Base-by-base conservation (phyloP, 2,797 vertebrate genomes). In the Morus bassanus region DNA sequence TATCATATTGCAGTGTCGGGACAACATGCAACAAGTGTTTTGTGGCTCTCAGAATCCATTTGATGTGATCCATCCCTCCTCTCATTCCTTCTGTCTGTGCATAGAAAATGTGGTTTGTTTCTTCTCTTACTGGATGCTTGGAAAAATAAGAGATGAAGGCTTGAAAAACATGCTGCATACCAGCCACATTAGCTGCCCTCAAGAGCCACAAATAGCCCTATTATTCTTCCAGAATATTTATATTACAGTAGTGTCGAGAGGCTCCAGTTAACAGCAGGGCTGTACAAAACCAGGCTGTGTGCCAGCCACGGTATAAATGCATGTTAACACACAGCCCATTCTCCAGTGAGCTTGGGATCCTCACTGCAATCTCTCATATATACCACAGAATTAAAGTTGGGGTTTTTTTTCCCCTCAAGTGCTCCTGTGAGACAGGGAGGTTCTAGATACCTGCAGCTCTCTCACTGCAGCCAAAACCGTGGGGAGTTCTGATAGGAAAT, bases 181-280 rank as follows among this genome's bases (percentile, higher is more conserved):
- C 72, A 85, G 64, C 74, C 79, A 84, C 37, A 91, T 94, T 92
- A 93, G 65, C 65, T 95, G 82, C 92, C 92, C 81, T 91, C 85
- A 84, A 82, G 35, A 94, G 56, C 85, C 65, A 81, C 91, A 96
- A 95, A 94, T 60, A 94, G 73, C 69, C 46, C 78, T 84, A 93
- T 94, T 93, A 92, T 91, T 96, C 85, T 76, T 95, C 65, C 88
- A 81, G 86, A 93, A 72, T 95, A 96, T 96, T 96, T 94, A 86
- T 84, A 67, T 91, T 94, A 68, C 81, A 89, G 79, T 60, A 86
- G 64, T 48, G 73, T 82, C 80, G 93, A 84, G 54, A 88, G 82
- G 87, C 75, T 91, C 72, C 65, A 92, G 85, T 39, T 77, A 93
- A 81, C 87, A 88, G 59, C 88, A 94, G 63, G 59, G 91, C 72